Conservation (phyloP, 2,113 vertebrate species). For the Gopherus evgoodei region DNA sequence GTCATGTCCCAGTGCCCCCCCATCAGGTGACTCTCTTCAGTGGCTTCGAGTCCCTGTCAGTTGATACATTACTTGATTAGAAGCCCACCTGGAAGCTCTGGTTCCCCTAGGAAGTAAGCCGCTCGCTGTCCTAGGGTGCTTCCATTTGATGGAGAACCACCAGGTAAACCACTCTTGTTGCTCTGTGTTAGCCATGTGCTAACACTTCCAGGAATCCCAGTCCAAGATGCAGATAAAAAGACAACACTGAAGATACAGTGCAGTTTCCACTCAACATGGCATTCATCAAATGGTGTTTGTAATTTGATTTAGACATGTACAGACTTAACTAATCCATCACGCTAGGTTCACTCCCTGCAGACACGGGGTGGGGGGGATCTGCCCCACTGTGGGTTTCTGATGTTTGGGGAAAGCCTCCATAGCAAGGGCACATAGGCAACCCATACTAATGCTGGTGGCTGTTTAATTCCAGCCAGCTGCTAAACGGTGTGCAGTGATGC, state of each 20-base stretch:
- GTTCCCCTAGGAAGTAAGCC: no score
- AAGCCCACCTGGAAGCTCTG: no score
- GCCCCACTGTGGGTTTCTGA: not conserved
- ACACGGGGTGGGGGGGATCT: not conserved
- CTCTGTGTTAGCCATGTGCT: not conserved
- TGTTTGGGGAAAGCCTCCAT: not conserved
- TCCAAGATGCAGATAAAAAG: not conserved
- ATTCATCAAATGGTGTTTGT: not conserved
- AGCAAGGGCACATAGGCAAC: not conserved
- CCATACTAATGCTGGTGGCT: no score
- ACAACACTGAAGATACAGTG: not conserved
- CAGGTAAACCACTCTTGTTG: not conserved
- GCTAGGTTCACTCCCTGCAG: not conserved
- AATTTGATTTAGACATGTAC: not conserved
- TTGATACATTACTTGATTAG: no score
- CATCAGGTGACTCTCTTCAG: no score
- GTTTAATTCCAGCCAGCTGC: not conserved
- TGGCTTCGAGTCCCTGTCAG: no score
- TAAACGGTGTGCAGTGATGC: not conserved
- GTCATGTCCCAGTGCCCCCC: not conserved
- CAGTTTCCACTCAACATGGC: not conserved
- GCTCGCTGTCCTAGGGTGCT: no score
- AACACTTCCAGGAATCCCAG: not conserved
- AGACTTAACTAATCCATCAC: not conserved
- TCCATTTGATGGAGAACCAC: not conserved